phyloP scores from a whole-genome alignment of 2,888 invertebrate genomes.

The Polietes domitor region DNA sequence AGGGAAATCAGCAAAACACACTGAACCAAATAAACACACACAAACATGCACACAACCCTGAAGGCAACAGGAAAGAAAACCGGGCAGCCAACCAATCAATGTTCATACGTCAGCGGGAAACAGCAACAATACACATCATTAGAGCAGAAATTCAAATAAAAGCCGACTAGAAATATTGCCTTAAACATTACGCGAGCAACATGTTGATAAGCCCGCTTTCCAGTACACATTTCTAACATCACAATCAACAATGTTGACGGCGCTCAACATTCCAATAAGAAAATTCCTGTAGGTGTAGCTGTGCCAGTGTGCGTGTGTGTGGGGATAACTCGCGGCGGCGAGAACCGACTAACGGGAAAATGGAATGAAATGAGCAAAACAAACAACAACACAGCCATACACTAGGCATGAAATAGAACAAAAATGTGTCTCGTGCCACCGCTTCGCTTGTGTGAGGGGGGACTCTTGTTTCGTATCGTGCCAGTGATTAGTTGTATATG shows the following conservation, averaged over 20 bases:
- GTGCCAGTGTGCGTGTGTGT: conserved; percentile 50
- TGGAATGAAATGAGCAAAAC: conserved; percentile 31
- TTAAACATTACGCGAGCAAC: neutral
- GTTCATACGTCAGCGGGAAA: neutral
- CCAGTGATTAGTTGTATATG: conserved; percentile 71
- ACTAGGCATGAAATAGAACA: conserved; percentile 36
- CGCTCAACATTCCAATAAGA: conserved; percentile 15
- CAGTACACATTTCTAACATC: conserved; percentile 10
- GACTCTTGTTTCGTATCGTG: conserved; percentile 52
- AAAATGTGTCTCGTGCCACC: conserved; percentile 21
- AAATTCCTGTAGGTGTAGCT: conserved; percentile 19
- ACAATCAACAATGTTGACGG: conserved; percentile 9
- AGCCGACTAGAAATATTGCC: neutral
- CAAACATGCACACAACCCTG: conserved; percentile 39
- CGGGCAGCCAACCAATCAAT: conserved; percentile 42
- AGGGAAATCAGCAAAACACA: conserved; percentile 63
- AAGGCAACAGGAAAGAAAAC: conserved; percentile 58
- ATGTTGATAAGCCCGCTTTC: neutral
- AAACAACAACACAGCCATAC: conserved; percentile 30
- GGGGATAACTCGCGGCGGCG: neutral
- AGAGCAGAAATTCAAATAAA: neutral
- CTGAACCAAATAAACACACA: conserved; percentile 27
- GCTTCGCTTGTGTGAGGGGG: conserved; percentile 30
- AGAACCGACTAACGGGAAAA: conserved; percentile 4
- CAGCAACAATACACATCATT: conserved; percentile 29